Base-by-base conservation (phyloP, 2,797 vertebrate genomes). In the Hemitrygon akajei region DNA sequence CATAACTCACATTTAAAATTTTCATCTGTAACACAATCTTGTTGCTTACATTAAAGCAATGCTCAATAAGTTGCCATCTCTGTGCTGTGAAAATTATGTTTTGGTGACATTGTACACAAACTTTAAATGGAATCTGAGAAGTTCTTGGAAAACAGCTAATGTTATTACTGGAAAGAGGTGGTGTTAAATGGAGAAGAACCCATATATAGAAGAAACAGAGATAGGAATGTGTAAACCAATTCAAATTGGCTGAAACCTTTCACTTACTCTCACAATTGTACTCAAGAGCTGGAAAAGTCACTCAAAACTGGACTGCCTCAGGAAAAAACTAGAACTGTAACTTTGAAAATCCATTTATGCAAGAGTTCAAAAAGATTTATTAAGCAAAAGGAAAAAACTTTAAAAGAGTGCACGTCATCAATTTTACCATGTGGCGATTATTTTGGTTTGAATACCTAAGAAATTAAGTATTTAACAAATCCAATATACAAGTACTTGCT, bases 171-270 rank as follows among this genome's bases (percentile, higher is more conserved):
- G 69, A 75, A 93, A 93, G 69, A 91, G 34, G 58, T 69, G 10
- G 40, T 27, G 71, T 16, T 93, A 58, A 56, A 58, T 30, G 40
- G 25, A 93, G 69, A 75, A 73, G 47, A 27, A 75, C 66, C 91
- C 91, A 93, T 93, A 93, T 93, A 75, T 75, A 93, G 91, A 75
- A 93, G 91, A 75, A 93, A 47, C 58, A 5, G 47, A 75, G 71
- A 6, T 56, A 25, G 37, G 71, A 75, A 76, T 93, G 40, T 22
- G 47, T 93, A 75, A 73, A 18, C 25, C 71, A 75, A 92, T 75
- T 92, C 66, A 91, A 92, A 75, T 92, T 30, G 73, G 20, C 71
- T 47, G 14, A 92, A 92, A 73, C 10, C 10, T 73, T 37, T 92
- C 69, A 71, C 11, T 37, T 14, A 22, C 63, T 34, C 87, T 27